These are phyloP conservation scores for Panthera uncia DNA, from an alignment of 2,113 vertebrate genomes.

Conservation along the genomic window DNA sequence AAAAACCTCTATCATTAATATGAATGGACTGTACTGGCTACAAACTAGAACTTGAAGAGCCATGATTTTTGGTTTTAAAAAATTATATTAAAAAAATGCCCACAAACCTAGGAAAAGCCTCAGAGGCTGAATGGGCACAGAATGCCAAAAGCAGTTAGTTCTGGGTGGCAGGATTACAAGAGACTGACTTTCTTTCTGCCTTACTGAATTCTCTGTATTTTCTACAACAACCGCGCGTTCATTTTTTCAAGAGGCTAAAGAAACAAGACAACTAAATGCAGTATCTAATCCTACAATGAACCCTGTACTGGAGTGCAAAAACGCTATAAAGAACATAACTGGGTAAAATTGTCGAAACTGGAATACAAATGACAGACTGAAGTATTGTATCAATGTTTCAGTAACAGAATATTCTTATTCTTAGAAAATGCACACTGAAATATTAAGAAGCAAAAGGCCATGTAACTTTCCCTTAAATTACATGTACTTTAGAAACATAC, in stretches of 20 bases:
- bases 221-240: neutral
- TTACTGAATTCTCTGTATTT: conserved; percentile 6
- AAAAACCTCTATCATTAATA: neutral
- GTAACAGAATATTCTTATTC: neutral
- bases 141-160: neutral
- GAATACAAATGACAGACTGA: neutral
- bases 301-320: neutral
- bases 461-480: neutral
- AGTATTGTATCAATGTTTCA: neutral
- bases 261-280: neutral
- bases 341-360: neutral
- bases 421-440: neutral
- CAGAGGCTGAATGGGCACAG: neutral
- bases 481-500: neutral
- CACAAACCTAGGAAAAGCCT: neutral
- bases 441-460: neutral
- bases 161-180: neutral
- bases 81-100: neutral
- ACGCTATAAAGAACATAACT: neutral
- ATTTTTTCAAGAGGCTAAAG: neutral
- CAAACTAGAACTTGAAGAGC: neutral
- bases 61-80: neutral
- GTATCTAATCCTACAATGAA: neutral
- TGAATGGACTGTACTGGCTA: neutral
- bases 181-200: neutral